phyloP scores from a whole-genome alignment of 2,113 vertebrate genomes.

The Sisor rabdophorus region DNA sequence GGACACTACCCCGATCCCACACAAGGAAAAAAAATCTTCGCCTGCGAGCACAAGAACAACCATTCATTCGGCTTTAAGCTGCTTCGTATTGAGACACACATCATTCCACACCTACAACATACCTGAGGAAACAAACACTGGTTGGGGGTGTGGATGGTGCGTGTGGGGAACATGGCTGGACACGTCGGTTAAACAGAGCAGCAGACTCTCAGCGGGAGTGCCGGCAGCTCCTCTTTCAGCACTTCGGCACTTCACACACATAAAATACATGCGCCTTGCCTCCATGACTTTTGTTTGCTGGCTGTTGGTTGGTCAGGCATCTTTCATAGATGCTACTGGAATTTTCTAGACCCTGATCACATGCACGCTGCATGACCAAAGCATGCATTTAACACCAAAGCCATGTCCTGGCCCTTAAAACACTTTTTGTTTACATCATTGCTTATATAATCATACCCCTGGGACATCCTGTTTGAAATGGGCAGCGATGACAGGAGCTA shows the following conservation, averaged over 20 bases:
- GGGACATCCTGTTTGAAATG: conserved; percentile 46
- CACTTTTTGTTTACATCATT: conserved; percentile 35
- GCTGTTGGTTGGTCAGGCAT: conserved; percentile 53
- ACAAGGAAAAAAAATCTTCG: conserved; percentile 49
- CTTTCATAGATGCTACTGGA: conserved; percentile 58
- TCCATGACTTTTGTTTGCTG: conserved; percentile 65
- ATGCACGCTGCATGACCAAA: conserved; percentile 16
- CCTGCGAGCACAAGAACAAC: conserved; percentile 60
- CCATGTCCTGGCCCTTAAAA: conserved; percentile 16
- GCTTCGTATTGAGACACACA: conserved; percentile 76
- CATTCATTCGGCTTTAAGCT: conserved; percentile 71
- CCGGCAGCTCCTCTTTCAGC: conserved; percentile 73
- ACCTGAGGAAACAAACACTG: conserved; percentile 75
- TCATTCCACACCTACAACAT: conserved; percentile 79
- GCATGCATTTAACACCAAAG: conserved; percentile 2
- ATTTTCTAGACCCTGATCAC: conserved; percentile 50
- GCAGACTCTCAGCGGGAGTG: conserved; percentile 69
- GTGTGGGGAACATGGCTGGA: conserved; percentile 72
- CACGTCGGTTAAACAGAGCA: conserved; percentile 71
- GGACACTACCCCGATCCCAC: conserved; percentile 34
- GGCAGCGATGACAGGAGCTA: conserved; percentile 50
- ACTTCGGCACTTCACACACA: conserved; percentile 57
- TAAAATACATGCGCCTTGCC: conserved; percentile 60
- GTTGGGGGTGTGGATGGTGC: conserved; percentile 64
- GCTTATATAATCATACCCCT: conserved; percentile 38